Percentiles rank a stretch among this genome's conserved stretches.
These are phyloP conservation scores for Emys orbicularis DNA, from an alignment of 2,797 vertebrate species.

Conservation along the genomic window DNA sequence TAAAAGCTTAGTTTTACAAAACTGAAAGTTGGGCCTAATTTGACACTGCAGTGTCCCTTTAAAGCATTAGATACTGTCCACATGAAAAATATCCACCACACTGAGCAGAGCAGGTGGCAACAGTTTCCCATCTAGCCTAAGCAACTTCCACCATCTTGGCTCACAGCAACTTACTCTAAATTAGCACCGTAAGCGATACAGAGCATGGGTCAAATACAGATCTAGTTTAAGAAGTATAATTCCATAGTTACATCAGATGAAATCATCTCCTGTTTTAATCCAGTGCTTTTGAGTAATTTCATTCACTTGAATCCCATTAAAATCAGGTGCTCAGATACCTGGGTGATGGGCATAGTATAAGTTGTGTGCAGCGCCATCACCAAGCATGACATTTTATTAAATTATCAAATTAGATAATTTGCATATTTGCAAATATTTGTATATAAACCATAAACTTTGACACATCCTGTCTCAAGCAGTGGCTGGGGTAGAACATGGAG, in stretches of 20 bases:
- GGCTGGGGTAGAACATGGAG: neutral
- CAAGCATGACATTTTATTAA: neutral
- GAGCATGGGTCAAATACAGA: neutral
- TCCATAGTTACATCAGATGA: neutral
- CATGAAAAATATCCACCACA: neutral
- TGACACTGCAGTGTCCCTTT: neutral
- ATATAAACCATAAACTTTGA: neutral
- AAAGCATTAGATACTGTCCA: neutral
- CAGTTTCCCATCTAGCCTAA: neutral
- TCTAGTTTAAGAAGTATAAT: neutral
- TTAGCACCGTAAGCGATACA: neutral
- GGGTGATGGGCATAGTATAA: accelerated
- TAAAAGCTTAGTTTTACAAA: neutral
- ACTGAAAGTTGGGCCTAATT: neutral
- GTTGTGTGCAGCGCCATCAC: neutral
- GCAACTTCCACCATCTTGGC: neutral
- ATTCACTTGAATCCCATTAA: neutral
- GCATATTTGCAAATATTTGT: neutral
- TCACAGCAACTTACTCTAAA: neutral
- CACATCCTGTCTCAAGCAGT: neutral
- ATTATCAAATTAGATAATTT: neutral
- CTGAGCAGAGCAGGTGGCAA: neutral
- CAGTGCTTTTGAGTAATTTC: neutral
- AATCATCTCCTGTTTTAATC: neutral
- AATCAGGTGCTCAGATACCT: neutral